Evolutionary conservation across 2,113 vertebrate genomes (phyloP).

Genomic region (Zosterops japonicus): DNA sequence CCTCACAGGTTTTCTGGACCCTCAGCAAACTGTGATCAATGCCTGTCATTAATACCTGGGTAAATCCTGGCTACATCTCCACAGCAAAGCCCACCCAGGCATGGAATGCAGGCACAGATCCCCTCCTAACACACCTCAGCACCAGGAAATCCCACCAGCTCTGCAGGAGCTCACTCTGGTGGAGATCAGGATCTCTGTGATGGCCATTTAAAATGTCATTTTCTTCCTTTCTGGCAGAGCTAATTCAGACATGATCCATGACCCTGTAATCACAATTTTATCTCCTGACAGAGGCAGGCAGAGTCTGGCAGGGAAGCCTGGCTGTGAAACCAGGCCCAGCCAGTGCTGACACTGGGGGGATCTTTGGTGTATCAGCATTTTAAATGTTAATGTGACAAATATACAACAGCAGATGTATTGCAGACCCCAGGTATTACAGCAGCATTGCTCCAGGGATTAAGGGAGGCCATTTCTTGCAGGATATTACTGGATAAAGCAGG

Average conservation of each 20-base stretch:
- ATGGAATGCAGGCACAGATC: fast-evolving
- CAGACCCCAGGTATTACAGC: neutral
- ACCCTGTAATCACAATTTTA: neutral
- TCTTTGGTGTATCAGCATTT: neutral
- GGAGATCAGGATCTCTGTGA: neutral
- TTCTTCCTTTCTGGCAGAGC: neutral
- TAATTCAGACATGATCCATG: neutral
- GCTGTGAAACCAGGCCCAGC: neutral
- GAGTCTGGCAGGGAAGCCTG: neutral
- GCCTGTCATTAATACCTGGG: neutral
- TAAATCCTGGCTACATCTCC: neutral
- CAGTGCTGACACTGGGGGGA: neutral
- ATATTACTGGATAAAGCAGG: neutral
- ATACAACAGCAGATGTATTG: neutral
- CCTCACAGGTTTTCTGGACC: neutral
- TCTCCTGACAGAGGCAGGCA: neutral
- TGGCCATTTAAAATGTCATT: neutral
- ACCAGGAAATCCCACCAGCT: neutral
- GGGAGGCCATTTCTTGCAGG: neutral
- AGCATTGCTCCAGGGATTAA: neutral
- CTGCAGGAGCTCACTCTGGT: neutral
- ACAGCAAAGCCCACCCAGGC: neutral
- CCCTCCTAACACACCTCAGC: neutral
- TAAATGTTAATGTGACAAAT: neutral
- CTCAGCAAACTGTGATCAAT: neutral